phyloP scores from a whole-genome alignment of 2,888 invertebrate species.

The Strigamia transsilvanica region DNA sequence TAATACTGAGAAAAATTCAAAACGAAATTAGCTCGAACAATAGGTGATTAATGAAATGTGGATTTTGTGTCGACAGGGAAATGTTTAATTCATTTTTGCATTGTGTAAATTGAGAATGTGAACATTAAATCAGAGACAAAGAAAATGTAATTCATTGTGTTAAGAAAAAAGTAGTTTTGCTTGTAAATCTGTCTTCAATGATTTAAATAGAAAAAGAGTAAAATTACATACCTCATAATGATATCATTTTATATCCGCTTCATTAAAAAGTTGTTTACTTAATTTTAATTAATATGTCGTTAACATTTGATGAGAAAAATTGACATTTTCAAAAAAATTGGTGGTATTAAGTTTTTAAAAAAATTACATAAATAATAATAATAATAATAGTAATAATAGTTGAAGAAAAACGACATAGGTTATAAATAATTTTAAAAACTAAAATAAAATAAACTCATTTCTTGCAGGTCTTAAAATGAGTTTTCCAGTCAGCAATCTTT shows the following conservation, averaged over 20 bases:
- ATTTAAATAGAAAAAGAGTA: no score
- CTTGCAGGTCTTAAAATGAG: constrained; percentile 2
- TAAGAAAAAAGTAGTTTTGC: no score
- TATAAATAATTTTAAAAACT: background rate
- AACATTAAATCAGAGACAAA: no score
- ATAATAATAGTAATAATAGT: background rate
- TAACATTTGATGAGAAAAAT: background rate
- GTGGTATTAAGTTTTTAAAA: background rate
- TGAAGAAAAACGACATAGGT: background rate
- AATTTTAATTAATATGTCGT: background rate
- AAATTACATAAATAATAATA: background rate
- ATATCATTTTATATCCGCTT: background rate
- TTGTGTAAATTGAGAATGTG: no score
- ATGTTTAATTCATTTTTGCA: no score
- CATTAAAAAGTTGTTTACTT: background rate
- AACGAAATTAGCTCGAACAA: no score
- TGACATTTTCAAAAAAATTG: background rate
- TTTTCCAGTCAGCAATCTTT: constrained; percentile 18
- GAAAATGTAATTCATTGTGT: no score
- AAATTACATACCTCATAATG: background rate
- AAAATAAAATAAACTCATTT: constrained; percentile 3
- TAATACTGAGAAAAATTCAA: no score
- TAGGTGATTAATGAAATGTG: no score
- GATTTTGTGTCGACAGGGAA: no score
- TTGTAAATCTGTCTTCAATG: no score